Base-by-base conservation (phyloP, 2,113 vertebrate species). In the Centropus bengalensis region DNA sequence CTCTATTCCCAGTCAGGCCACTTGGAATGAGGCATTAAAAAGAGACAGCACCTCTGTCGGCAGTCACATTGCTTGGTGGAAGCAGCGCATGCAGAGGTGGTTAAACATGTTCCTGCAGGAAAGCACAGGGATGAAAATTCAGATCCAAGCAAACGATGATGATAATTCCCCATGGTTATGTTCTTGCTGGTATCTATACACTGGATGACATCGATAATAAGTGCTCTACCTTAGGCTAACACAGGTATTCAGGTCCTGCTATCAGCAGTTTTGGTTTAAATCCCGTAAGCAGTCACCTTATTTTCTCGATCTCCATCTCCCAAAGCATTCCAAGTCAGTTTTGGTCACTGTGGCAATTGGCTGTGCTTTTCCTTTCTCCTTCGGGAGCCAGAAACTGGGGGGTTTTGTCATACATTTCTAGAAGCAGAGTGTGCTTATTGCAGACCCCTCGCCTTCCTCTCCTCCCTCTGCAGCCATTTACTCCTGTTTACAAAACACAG, bases 311-410 rank as follows among this genome's bases (percentile, higher is more conserved):
- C 23, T n/a, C 79, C 47, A 14, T 8, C 9, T 8, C 22, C 3
- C 12, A 3, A 12, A 63, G 22, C 16, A 14, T 60, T 86, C 55
- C 5, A 33, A 63, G 16, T 23, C n/a, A 23, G 2, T 40, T 86
- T 76, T 67, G 74, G 11, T 36, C 2, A 55, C 68, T 40, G 40
- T 81, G 68, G 23, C 13, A 47, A 12, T 19, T 54, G 30, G 8
- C 82, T 75, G 45, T 60, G 58, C 56, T 54, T 54, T 45, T 74
- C 19, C 21, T 17, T 63, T 28, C 75, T 30, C 45, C 30, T 33
- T 27, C 5, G 16, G 81, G 22, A 69, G 14, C 28, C 51, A 1
- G 0, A 13, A 27, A 45, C 1, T 3, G 17, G 6, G n/a, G 47
- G 23, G 47, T 73, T 47, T 1, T 28, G 49, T 36, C 74, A 45